Evolutionary conservation across 2,888 invertebrate species (phyloP).

Genomic region (Tiliacea aurago): DNA sequence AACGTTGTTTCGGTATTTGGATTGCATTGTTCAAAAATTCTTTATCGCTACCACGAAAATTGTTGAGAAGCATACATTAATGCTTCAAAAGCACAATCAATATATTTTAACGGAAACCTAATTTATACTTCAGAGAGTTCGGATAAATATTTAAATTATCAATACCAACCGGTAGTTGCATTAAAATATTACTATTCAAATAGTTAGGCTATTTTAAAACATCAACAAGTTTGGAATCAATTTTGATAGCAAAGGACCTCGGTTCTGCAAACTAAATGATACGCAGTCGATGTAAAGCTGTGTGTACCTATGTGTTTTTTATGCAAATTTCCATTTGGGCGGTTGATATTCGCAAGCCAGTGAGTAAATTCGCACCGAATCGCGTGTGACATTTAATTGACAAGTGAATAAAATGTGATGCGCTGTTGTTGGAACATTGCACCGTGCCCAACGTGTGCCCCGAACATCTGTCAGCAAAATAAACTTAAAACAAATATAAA

Average conservation of each 20-base stretch:
- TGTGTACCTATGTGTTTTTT: constrained; percentile 80
- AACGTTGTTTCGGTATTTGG: constrained; percentile 2
- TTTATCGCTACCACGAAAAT: constrained; percentile 26
- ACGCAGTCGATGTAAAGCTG: constrained; percentile 64
- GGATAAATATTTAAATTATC: constrained; percentile 67
- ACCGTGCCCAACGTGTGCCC: constrained; percentile 71
- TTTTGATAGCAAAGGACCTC: constrained; percentile 60
- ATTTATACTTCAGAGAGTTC: constrained; percentile 44
- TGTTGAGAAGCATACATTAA: constrained; percentile 30
- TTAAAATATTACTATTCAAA: constrained; percentile 65
- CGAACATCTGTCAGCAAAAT: constrained; percentile 72
- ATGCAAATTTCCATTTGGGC: constrained; percentile 87
- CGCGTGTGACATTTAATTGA: constrained; percentile 88
- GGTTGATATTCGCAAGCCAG: constrained; percentile 84
- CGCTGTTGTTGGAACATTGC: constrained; percentile 78
- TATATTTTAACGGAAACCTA: constrained; percentile 55
- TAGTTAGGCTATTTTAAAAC: constrained; percentile 69
- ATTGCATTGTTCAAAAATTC: constrained; percentile 21
- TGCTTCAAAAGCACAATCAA: constrained; percentile 55
- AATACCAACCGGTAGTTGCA: constrained; percentile 44
- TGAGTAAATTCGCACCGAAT: constrained; percentile 86
- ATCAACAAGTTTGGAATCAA: constrained; percentile 64
- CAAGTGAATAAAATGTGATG: constrained; percentile 87
- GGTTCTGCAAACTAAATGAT: constrained; percentile 61
- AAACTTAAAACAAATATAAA: constrained; percentile 79